Evolutionary conservation across 2,888 invertebrate species (phyloP).

Genomic region (Tiliacea citrago): DNA sequence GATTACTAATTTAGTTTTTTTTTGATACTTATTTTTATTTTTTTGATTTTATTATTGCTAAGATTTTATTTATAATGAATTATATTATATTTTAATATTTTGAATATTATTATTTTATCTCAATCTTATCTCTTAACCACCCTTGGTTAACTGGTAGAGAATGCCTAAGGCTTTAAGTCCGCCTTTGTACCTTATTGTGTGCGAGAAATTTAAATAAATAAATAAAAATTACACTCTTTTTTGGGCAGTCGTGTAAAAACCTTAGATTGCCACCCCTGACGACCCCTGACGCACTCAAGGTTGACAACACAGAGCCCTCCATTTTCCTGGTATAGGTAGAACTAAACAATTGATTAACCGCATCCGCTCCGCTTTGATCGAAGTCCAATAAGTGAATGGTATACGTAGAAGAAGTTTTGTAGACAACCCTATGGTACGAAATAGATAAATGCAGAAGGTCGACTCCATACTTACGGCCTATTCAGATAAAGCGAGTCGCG

Average conservation of each 20-base stretch:
- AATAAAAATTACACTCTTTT: not conserved
- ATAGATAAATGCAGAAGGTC: not conserved
- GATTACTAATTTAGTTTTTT: too few relatives aligned
- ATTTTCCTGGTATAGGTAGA: conserved; percentile 51
- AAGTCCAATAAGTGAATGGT: conserved; percentile 58
- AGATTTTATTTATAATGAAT: too few relatives aligned
- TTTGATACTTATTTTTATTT: too few relatives aligned
- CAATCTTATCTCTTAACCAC: too few relatives aligned
- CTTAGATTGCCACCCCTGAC: conserved; percentile 42
- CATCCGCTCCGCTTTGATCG: conserved; percentile 53
- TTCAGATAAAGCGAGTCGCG: too few relatives aligned
- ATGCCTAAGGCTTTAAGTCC: too few relatives aligned
- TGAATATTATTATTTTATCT: too few relatives aligned
- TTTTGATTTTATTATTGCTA: too few relatives aligned
- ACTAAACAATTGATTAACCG: conserved; percentile 67
- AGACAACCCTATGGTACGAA: conserved; percentile 22
- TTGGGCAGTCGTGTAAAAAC: not conserved
- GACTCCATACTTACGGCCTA: not conserved
- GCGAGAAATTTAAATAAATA: not conserved
- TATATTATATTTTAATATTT: too few relatives aligned
- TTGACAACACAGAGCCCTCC: conserved; percentile 46
- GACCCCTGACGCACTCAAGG: conserved; percentile 55
- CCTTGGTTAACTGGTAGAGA: too few relatives aligned
- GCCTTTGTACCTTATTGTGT: too few relatives aligned
- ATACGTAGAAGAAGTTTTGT: conserved; percentile 40